Evolutionary conservation across 2,888 invertebrate species (phyloP).

Genomic region (Sesia apiformis): DNA sequence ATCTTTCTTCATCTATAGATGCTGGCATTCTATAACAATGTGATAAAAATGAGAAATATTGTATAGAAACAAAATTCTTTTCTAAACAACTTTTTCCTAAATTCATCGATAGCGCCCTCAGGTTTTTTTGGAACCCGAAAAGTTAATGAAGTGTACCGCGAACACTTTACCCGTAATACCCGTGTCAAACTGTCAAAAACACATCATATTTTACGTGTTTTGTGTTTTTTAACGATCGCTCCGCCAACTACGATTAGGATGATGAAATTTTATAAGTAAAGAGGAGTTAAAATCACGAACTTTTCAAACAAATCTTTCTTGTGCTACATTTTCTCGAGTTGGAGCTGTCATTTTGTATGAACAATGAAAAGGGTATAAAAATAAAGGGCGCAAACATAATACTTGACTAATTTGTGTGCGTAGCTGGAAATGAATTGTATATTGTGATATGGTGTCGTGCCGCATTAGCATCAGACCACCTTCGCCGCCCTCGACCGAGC

Average conservation of each 20-base stretch:
- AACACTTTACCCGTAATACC: slow-evolving; percentile 65
- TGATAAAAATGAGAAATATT: no score
- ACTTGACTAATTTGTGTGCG: slow-evolving; percentile 58
- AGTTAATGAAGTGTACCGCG: slow-evolving; percentile 60
- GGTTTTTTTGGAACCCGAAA: slow-evolving; percentile 26
- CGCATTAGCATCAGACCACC: slow-evolving; percentile 40
- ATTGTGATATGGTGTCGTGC: slow-evolving; percentile 61
- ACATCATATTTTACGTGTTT: slow-evolving; percentile 56
- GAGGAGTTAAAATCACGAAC: slow-evolving; percentile 17
- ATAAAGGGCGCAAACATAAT: slow-evolving; percentile 57
- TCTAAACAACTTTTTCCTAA: slow-evolving; percentile 17
- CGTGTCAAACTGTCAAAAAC: slow-evolving; percentile 65
- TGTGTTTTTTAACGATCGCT: slow-evolving; percentile 38
- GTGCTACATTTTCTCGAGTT: slow-evolving; percentile 16
- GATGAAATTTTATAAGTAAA: slow-evolving; percentile 19
- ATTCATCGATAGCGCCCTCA: slow-evolving; percentile 18
- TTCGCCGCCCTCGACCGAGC: slow-evolving; percentile 22
- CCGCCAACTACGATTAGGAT: slow-evolving; percentile 44
- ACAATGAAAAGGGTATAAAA: slow-evolving; percentile 48
- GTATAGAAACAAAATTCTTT: slow-evolving; percentile 6
- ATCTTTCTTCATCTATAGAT: no score
- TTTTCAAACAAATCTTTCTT: slow-evolving; percentile 11
- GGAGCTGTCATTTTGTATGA: slow-evolving; percentile 40
- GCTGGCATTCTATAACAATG: no score
- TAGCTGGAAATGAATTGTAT: slow-evolving; percentile 56